These are phyloP conservation scores for Andrena bucephala DNA, from an alignment of 2,888 invertebrate genomes.

Conservation along the genomic window DNA sequence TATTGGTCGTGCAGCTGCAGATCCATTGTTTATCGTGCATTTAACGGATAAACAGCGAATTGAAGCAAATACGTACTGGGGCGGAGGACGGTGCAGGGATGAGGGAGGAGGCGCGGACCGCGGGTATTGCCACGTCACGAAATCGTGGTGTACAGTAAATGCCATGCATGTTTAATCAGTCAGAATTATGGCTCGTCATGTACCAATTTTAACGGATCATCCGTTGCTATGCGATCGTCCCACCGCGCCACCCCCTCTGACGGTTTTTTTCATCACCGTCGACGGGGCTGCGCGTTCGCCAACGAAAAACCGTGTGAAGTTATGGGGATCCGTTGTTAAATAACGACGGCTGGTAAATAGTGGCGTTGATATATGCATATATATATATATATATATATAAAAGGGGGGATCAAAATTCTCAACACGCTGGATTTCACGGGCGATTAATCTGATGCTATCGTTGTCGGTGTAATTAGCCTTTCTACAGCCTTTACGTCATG, in stretches of 20 bases:
- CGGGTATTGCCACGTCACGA: slow-evolving; percentile 75
- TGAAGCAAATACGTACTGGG: slow-evolving; percentile 66
- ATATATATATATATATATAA: not conserved
- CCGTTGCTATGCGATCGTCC: slow-evolving; percentile 70
- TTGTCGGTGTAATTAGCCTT: slow-evolving; percentile 37
- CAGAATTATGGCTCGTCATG: slow-evolving; percentile 81
- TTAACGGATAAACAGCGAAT: slow-evolving; percentile 80
- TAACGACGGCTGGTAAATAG: not conserved
- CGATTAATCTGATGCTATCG: slow-evolving; percentile 42
- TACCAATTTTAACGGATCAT: slow-evolving; percentile 79
- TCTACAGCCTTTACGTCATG: slow-evolving; percentile 21
- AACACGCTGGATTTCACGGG: slow-evolving; percentile 23
- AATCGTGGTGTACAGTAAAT: slow-evolving; percentile 77
- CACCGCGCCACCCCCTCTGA: slow-evolving; percentile 6
- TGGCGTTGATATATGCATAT: slow-evolving; percentile 2
- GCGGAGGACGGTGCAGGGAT: not conserved
- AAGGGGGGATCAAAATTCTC: slow-evolving; percentile 22
- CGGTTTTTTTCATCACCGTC: slow-evolving; percentile 17
- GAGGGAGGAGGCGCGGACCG: slow-evolving; percentile 20
- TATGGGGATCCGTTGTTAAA: slow-evolving; percentile 14
- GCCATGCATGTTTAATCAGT: slow-evolving; percentile 82
- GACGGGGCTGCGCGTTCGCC: not conserved
- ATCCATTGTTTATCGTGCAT: slow-evolving; percentile 78
- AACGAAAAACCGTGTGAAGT: slow-evolving; percentile 26
- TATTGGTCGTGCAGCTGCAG: slow-evolving; percentile 61